Conservation (phyloP, 2,888 invertebrate genomes). For the Andrena marginata region DNA sequence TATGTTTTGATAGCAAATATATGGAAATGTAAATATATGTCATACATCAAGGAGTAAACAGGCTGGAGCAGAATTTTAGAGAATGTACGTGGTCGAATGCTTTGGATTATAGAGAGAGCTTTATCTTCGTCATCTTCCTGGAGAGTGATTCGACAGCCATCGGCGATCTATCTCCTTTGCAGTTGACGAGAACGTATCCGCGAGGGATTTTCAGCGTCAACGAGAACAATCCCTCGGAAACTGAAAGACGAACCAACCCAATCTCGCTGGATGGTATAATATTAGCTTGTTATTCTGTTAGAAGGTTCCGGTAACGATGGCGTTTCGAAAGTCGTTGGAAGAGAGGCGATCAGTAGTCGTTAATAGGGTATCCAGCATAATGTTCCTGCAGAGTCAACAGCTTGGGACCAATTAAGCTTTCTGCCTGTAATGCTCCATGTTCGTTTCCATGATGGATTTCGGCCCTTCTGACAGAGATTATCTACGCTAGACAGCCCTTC, state of each 20-base stretch:
- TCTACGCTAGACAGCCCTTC: neutral
- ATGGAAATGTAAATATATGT: neutral
- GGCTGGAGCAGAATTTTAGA: conserved; percentile 18
- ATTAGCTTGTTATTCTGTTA: conserved; percentile 28
- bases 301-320: conserved; percentile 4
- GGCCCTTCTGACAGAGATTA: neutral
- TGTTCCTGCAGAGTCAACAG: neutral
- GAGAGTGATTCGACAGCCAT: conserved; percentile 20
- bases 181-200: conserved; percentile 24
- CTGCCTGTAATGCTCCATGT: neutral
- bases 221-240: conserved; percentile 18
- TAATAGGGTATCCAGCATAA: neutral
- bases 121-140: conserved; percentile 22
- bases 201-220: conserved; percentile 8
- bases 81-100: conserved; percentile 14
- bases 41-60: conserved; percentile 17
- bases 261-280: neutral
- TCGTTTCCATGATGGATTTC: neutral
- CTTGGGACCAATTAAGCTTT: conserved; percentile 1
- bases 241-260: conserved; percentile 16
- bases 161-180: conserved; percentile 27
- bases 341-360: neutral
- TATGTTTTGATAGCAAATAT: neutral
- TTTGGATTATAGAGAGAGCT: conserved; percentile 5
- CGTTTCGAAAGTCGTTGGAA: conserved; percentile 14